A percentile compares a stretch with the other conserved stretches of the same genome.
These are phyloP conservation scores for Pholis gunnellus DNA, from an alignment of 2,113 vertebrate genomes.

Conservation along the genomic window DNA sequence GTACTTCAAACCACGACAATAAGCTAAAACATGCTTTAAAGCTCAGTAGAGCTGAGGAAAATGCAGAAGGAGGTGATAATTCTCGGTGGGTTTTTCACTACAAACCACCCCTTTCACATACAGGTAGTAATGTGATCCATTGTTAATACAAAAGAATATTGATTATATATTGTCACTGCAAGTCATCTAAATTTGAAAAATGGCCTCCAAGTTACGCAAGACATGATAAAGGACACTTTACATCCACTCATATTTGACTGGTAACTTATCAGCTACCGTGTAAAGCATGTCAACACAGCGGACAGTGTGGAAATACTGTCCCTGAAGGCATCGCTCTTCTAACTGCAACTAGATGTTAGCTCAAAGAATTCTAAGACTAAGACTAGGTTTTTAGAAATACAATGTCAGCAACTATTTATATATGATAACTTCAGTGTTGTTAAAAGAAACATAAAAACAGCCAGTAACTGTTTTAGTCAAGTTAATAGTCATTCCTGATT, in stretches of 20 bases:
- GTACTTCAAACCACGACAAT: constrained; percentile 14
- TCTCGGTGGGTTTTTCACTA: neutral
- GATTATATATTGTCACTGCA: neutral
- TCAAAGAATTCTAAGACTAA: neutral
- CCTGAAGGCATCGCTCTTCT: neutral
- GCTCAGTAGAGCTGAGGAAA: neutral
- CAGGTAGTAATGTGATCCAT: neutral
- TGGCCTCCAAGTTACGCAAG: neutral
- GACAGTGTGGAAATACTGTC: neutral
- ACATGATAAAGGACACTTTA: neutral
- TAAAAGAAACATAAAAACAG: neutral
- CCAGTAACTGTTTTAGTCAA: constrained; percentile 2
- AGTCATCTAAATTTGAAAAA: neutral
- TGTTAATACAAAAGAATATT: neutral
- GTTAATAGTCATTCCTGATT: neutral
- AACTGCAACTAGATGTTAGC: neutral
- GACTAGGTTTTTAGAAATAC: neutral
- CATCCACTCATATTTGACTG: neutral
- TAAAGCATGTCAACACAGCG: neutral
- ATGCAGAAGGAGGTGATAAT: neutral
- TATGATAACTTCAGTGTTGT: neutral
- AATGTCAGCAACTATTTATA: neutral
- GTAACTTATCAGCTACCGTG: neutral
- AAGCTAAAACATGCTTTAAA: constrained; percentile 13
- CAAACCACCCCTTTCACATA: neutral